Evolutionary conservation across 2,888 invertebrate species (phyloP).

Genomic region (Dynastes hyllus): DNA sequence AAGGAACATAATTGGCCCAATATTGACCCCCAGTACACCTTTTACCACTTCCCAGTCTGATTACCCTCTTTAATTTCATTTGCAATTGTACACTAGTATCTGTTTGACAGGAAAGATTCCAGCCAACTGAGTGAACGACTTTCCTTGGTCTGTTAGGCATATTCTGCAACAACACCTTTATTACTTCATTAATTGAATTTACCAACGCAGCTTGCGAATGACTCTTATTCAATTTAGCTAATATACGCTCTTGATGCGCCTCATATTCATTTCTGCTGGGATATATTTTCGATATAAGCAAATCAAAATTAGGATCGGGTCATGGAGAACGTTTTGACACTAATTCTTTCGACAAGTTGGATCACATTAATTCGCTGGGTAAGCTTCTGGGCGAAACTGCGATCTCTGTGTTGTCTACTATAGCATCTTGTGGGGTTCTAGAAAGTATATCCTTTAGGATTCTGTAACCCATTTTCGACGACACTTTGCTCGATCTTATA

Average conservation of each 20-base stretch:
- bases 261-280: slow-evolving; percentile 98
- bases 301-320: slow-evolving; percentile 98
- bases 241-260: slow-evolving; percentile 92
- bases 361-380: slow-evolving; percentile 98
- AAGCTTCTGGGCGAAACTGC: slow-evolving; percentile 95
- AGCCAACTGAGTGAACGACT: slow-evolving; percentile 57
- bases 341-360: slow-evolving; percentile 97
- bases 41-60: no score
- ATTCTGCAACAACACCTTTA: slow-evolving; percentile 91
- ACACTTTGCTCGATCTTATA: no score
- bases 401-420: slow-evolving; percentile 96
- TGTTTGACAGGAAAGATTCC: no score
- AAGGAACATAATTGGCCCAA: no score
- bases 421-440: slow-evolving; percentile 95
- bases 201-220: slow-evolving; percentile 94
- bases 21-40: no score
- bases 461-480: no score
- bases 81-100: no score
- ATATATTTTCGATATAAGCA: slow-evolving; percentile 97
- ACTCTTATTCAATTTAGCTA: slow-evolving; percentile 94
- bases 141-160: slow-evolving; percentile 87
- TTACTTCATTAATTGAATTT: slow-evolving; percentile 95
- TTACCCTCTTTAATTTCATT: no score
- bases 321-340: slow-evolving; percentile 97
- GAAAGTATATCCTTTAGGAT: no score